Conservation (phyloP, 2,888 invertebrate species). For the Microctonus hyperodae region DNA sequence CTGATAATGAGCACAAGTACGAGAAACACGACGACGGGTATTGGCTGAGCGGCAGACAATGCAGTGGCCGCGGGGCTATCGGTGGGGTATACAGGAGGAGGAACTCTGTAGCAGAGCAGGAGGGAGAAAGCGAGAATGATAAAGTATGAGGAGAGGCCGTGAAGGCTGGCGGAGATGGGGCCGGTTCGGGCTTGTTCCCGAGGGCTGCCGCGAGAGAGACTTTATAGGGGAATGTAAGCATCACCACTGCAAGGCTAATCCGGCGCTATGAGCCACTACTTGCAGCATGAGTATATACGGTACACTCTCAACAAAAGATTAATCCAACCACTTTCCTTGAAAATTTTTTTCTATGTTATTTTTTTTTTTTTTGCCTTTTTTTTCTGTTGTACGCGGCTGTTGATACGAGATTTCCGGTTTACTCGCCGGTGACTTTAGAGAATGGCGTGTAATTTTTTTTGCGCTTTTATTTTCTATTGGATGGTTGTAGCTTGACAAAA, state of each 20-base stretch:
- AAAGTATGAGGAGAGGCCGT: conserved; percentile 29
- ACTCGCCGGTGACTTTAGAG: conserved; percentile 20
- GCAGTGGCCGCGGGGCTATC: conserved; percentile 62
- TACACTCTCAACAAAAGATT: conserved; percentile 58
- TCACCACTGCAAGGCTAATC: conserved; percentile 62
- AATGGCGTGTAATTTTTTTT: conserved; percentile 25
- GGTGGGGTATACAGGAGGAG: conserved; percentile 47
- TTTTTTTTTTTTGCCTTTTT: conserved; percentile 21
- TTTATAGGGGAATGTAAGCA: conserved; percentile 61
- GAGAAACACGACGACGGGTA: conserved; percentile 56
- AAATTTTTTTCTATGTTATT: neutral
- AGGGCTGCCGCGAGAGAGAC: conserved; percentile 44
- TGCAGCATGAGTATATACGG: conserved; percentile 55
- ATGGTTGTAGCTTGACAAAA: neutral
- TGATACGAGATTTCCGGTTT: conserved; percentile 25
- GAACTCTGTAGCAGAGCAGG: conserved; percentile 20
- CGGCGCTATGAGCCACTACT: conserved; percentile 60
- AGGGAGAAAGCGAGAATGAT: conserved; percentile 23
- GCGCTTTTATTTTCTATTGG: conserved; percentile 23
- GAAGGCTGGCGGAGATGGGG: conserved; percentile 36
- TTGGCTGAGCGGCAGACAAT: conserved; percentile 61
- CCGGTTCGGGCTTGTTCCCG: conserved; percentile 27
- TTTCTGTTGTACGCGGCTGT: conserved; percentile 6
- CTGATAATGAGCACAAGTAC: conserved; percentile 61
- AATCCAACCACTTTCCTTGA: conserved; percentile 11